Evolutionary conservation across 2,113 vertebrate species (phyloP).

Genomic region (Pteronura brasiliensis): DNA sequence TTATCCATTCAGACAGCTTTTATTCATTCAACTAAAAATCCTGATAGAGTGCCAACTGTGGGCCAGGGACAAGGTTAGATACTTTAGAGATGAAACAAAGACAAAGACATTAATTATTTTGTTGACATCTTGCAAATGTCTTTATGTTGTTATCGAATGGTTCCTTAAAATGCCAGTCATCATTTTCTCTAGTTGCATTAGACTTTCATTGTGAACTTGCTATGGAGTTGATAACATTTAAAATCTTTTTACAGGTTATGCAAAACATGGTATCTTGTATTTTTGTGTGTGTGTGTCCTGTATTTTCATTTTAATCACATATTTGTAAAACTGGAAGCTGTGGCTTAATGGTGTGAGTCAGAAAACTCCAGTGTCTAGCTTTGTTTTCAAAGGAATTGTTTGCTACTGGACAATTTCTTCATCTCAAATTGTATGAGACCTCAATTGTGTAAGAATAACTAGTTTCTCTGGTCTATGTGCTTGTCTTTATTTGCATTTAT

Average conservation of each 20-base stretch:
- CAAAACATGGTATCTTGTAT: not conserved
- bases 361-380: not conserved
- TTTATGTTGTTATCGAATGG: not conserved
- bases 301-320: not conserved
- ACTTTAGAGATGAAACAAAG: not conserved
- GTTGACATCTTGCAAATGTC: not conserved
- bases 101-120: not conserved
- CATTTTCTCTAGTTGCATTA: not conserved
- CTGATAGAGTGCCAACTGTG: not conserved
- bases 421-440: not conserved
- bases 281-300: not conserved
- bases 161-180: not conserved
- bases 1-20: not conserved
- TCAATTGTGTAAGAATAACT: constrained; percentile 1
- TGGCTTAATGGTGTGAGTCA: not conserved
- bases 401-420: not conserved
- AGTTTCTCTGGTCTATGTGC: not conserved
- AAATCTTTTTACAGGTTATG: not conserved
- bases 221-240: not conserved
- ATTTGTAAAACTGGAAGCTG: not conserved
- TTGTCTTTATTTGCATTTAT: constrained; percentile 51
- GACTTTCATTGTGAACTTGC: not conserved
- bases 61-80: not conserved
- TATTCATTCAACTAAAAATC: not conserved
- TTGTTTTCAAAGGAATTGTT: constrained; percentile 31